Conservation (phyloP, 2,113 vertebrate genomes). For the Petaurus breviceps region DNA sequence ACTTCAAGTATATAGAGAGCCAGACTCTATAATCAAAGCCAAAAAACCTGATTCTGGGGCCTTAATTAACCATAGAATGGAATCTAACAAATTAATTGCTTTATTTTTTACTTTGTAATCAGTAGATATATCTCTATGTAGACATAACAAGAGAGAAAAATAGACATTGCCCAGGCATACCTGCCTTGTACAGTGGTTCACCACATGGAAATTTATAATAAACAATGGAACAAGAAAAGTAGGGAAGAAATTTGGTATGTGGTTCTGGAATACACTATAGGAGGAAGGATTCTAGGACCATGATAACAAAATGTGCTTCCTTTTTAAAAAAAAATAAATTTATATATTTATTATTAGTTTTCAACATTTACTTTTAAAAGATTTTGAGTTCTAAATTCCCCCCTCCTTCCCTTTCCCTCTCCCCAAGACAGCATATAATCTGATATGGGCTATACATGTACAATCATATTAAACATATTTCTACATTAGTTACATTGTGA, state of each 20-base stretch:
- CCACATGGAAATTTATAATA: constrained; percentile 22
- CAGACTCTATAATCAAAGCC: background rate
- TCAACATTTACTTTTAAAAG: too few relatives aligned
- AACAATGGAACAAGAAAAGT: constrained; percentile 33
- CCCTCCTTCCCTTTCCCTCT: too few relatives aligned
- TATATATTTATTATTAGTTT: too few relatives aligned
- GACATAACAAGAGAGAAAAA: constrained; percentile 20
- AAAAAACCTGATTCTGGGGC: background rate
- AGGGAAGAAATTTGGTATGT: background rate
- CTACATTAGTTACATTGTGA: too few relatives aligned
- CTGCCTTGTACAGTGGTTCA: background rate
- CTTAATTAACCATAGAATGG: constrained; percentile 3
- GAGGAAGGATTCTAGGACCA: constrained; percentile 22
- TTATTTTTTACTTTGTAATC: constrained; percentile 18
- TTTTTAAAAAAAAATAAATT: too few relatives aligned
- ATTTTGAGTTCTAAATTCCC: too few relatives aligned
- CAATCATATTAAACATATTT: too few relatives aligned
- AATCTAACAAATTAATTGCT: constrained; percentile 11
- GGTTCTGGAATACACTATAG: constrained; percentile 1
- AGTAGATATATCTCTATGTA: background rate
- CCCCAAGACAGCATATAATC: too few relatives aligned
- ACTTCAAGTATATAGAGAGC: background rate
- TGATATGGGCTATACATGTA: too few relatives aligned
- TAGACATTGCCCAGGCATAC: background rate
- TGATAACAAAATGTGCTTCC: background rate